phyloP scores from a whole-genome alignment of 1,140 invertebrate species.

The Gryon sp. region DNA sequence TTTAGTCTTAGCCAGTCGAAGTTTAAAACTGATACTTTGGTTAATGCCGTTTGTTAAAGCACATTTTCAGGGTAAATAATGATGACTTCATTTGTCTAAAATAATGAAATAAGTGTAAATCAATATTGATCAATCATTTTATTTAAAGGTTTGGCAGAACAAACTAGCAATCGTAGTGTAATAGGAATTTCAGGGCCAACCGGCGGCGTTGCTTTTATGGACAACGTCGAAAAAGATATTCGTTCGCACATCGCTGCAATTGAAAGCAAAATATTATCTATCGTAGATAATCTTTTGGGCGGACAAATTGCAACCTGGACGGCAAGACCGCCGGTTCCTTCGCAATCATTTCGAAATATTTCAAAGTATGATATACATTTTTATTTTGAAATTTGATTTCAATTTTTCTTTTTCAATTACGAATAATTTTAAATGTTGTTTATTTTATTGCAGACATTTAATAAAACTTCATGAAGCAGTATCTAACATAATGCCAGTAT shows the following conservation, averaged over 20 bases:
- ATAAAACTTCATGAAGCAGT: slow-evolving; percentile 96
- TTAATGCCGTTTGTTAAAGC: slow-evolving; percentile 85
- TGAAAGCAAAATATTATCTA: slow-evolving; percentile 92
- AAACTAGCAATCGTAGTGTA: slow-evolving; percentile 69
- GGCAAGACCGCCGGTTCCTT: slow-evolving; percentile 96
- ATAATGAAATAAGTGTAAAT: too few species aligned
- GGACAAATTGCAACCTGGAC: slow-evolving; percentile 92
- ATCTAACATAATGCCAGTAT: slow-evolving; percentile 86
- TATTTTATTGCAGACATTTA: slow-evolving; percentile 85
- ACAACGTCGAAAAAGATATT: slow-evolving; percentile 88
- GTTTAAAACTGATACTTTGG: slow-evolving; percentile 89
- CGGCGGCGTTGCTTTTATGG: slow-evolving; percentile 79
- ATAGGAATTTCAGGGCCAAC: slow-evolving; percentile 67
- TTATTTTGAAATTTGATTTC: neutral
- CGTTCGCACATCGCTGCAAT: slow-evolving; percentile 94
- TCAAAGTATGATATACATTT: slow-evolving; percentile 80
- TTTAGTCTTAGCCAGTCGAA: slow-evolving; percentile 94
- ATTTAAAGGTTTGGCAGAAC: slow-evolving; percentile 69
- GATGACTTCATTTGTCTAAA: too few species aligned
- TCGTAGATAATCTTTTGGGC: slow-evolving; percentile 91
- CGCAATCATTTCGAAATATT: slow-evolving; percentile 93
- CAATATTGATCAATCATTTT: neutral
- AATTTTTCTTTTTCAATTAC: slow-evolving; percentile 2
- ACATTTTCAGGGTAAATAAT: slow-evolving; percentile 82
- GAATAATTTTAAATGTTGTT: slow-evolving; percentile 9